phyloP scores from a whole-genome alignment of 2,113 vertebrate species.

The Meleagris gallopavo region DNA sequence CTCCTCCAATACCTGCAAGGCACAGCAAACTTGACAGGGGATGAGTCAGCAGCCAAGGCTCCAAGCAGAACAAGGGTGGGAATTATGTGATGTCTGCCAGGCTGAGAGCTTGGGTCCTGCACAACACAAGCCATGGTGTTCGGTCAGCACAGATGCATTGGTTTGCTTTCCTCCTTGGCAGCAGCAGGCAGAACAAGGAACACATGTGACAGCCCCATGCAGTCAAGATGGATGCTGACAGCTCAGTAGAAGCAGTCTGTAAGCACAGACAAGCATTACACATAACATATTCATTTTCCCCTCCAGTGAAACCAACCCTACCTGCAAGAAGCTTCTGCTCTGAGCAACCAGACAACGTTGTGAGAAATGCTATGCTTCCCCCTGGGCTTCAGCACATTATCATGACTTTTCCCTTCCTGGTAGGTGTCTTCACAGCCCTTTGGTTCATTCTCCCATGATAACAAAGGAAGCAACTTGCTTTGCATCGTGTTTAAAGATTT shows the following conservation, averaged over 20 bases:
- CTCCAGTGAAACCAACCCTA: neutral
- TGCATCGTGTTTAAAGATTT: neutral
- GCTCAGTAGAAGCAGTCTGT: neutral
- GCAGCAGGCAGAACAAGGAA: neutral
- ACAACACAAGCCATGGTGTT: neutral
- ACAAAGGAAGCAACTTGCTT: neutral
- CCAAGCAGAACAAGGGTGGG: rapidly evolving
- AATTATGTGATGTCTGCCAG: neutral
- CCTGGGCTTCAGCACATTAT: neutral
- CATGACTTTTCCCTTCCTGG: neutral
- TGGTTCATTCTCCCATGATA: neutral
- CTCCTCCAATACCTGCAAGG: neutral
- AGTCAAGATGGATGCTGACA: neutral
- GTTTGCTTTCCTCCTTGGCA: neutral
- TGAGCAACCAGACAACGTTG: rapidly evolving
- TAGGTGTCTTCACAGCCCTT: neutral
- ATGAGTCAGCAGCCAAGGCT: neutral
- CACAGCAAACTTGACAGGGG: neutral
- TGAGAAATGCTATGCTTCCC: neutral
- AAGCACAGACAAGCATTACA: rapidly evolving
- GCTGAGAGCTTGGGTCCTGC: neutral
- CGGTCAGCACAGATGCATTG: rapidly evolving
- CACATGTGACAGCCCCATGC: too few relatives aligned
- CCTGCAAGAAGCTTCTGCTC: neutral
- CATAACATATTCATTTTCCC: neutral